A percentile compares a stretch with the other conserved stretches of the same genome.
Conservation (phyloP, 2,888 invertebrate species). For the Ligdia adustata region DNA sequence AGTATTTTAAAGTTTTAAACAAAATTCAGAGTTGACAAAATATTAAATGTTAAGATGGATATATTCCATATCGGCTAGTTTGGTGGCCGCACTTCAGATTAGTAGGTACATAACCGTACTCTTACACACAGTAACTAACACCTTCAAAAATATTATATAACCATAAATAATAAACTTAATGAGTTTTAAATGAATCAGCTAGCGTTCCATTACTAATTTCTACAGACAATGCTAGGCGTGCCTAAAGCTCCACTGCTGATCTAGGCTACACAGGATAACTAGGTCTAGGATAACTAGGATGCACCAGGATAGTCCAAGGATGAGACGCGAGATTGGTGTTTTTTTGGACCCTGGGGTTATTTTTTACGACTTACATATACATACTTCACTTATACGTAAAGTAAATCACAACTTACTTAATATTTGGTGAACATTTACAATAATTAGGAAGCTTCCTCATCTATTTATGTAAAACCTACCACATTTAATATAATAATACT, state of each 20-base stretch:
- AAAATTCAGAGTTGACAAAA: no score
- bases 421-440: conserved; percentile 40
- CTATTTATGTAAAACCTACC: conserved; percentile 22
- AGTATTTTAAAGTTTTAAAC: no score
- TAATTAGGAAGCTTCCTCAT: conserved; percentile 32
- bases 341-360: conserved; percentile 77
- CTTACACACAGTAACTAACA: neutral
- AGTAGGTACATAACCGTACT: no score
- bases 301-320: conserved; percentile 76
- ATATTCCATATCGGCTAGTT: no score
- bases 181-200: no score
- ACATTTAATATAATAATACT: neutral
- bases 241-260: conserved; percentile 67
- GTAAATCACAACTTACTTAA: conserved; percentile 39
- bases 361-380: conserved; percentile 26
- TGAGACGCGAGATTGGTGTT: conserved; percentile 74
- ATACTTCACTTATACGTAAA: conserved; percentile 21
- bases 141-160: no score
- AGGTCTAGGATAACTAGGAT: conserved; percentile 44
- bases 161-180: no score
- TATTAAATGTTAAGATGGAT: no score
- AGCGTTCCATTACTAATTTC: conserved; percentile 9
- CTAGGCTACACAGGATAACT: no score
- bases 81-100: no score
- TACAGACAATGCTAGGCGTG: conserved; percentile 34